Evolutionary conservation across 2,113 vertebrate species (phyloP), one percentile per base, ranked within the genome.

Genomic region (Bujurquina vittata): DNA sequence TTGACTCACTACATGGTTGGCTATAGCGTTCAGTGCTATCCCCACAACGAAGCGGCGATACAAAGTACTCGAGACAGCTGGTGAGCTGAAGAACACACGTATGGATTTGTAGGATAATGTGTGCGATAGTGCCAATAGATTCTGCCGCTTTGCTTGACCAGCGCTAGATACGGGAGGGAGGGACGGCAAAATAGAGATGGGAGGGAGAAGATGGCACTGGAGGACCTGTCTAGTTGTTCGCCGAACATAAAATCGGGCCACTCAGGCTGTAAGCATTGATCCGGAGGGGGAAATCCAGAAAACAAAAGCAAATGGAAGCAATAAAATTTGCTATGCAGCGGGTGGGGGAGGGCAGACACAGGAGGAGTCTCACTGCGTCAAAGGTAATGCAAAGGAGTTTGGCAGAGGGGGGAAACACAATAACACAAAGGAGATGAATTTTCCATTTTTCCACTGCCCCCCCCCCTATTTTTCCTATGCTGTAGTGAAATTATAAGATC

Each of bases 221-320:
- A 80, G 73, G 75, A 33, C 85, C 77, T 43, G 79, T 84, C 75
- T 72, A 80, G 57, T 46, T 0, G 75, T 65, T 79, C 0, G 29
- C 31, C 58, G 69, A 49, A 87, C 85, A 87, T 90, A 86, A 93
- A 90, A 84, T 79, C 77, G 77, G 17, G 83, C 84, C 86, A 91
- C 80, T 91, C 79, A 67, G 79, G 86, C 83, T 69, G 80, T 89
- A 88, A 91, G 86, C 87, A 92, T 86, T 74, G 91, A 91, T 87
- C 86, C 65, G 3, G 65, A 63, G 57, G 75, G 75, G 84, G 81
- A 87, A 89, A 84, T 91, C 82, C 72, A 84, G 88, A 90, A 88
- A 92, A 90, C 84, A 85, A 88, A 79, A 80, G 83, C 88, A 92
- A 90, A 86, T 88, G 63, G 86, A 93, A 78, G 91, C 86, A 89